Conservation (phyloP, 2,113 vertebrate genomes). For the Limnothrissa miodon region DNA sequence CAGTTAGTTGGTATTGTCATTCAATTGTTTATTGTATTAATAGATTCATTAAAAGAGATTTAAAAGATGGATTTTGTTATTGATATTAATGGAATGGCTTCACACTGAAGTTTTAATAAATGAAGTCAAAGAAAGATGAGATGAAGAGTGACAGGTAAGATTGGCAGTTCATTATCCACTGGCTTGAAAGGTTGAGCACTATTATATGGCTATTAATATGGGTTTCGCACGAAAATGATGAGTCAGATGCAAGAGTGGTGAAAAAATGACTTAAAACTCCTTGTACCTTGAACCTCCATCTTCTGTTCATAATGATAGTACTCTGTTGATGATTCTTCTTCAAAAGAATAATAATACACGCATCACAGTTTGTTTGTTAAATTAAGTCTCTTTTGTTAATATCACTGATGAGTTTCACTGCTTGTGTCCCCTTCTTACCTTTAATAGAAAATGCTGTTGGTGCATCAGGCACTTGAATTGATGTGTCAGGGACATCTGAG, state of each 20-base stretch:
- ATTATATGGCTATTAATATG: slow-evolving; percentile 28
- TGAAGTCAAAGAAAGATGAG: background rate
- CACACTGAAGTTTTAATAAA: background rate
- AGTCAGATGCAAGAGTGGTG: slow-evolving; percentile 13
- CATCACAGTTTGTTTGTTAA: slow-evolving; percentile 2
- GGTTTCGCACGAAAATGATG: slow-evolving; percentile 2
- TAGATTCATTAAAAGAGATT: background rate
- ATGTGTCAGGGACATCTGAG: slow-evolving; percentile 90
- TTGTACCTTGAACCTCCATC: slow-evolving; percentile 64
- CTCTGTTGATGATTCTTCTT: slow-evolving; percentile 64
- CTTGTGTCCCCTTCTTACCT: slow-evolving; percentile 69
- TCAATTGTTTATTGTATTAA: background rate
- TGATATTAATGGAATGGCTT: background rate
- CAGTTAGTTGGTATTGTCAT: background rate
- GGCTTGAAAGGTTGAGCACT: slow-evolving; percentile 8
- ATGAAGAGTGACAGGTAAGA: background rate
- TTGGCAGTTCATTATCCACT: background rate
- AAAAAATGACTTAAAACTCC: background rate
- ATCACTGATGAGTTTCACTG: background rate
- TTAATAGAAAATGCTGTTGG: slow-evolving; percentile 73
- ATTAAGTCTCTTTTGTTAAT: background rate
- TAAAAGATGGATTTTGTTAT: background rate
- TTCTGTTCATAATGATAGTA: slow-evolving; percentile 69
- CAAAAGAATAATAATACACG: slow-evolving; percentile 33
- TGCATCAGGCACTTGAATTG: slow-evolving; percentile 80